Base-by-base conservation (phyloP, 53 echinoderm and acorn worm genomes). In the Stichopus horrens region DNA sequence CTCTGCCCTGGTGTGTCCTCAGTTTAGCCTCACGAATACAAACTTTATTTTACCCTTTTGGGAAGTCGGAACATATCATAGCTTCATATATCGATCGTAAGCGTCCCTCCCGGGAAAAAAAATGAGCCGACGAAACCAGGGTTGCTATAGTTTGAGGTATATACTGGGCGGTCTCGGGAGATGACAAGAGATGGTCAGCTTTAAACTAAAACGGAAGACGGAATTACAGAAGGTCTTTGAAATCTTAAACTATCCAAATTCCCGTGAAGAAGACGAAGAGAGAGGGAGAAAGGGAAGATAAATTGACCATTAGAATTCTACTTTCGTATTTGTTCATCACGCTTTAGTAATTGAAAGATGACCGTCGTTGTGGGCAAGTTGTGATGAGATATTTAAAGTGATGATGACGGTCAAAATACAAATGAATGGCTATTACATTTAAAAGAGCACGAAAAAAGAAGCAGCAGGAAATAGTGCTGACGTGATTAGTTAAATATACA, bases 11-110 rank as follows among this genome's bases (percentile, higher is more conserved):
- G 37, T 37, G 2, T 37, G 37, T 63, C 56, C 79, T 37, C 79
- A 20, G 75, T 6, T 14, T n/a, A 79, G 79, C 79, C 79, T 55
- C 79, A 79, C 19, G 79, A 79, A 79, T 37, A 79, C 55, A 55
- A 79, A 79, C 59, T 63, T 63, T 63, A 63, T 63, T 63, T 37
- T 18, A 79, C 19, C 54, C 79, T 79, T 79, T n/a, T 79, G 79
- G 79, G 79, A 79, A 7, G 79, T 54, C 63, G 16, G 63, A 63
- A 16, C 16, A 63, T 63, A 63, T 63, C 63, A 63, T 63, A 13
- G 63, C 11, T 63, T 63, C 10, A 63, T 10, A 63, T 63, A 63
- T 63, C 16, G 63, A 63, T 63, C 63, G 16, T 7, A 13, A 8
- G 11, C 10, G 16, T 13, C 16, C 16, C 63, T 63, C 63, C 11